phyloP scores from a whole-genome alignment of 2,888 invertebrate genomes.

The Argyresthia albistria region DNA sequence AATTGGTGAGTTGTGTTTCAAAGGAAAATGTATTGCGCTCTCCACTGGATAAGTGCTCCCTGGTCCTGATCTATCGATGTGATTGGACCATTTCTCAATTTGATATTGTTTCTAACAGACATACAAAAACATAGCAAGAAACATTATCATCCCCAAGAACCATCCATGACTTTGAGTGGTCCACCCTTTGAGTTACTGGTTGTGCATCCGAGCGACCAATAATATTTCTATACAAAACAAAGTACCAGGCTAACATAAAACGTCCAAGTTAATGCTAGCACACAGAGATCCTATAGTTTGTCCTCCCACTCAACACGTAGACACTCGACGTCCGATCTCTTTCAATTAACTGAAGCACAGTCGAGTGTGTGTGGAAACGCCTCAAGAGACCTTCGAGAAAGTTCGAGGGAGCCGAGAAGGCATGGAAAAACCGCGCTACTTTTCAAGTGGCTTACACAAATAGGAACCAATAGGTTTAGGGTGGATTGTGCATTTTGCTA shows the following conservation, averaged over 20 bases:
- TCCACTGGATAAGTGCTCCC: too few relatives aligned
- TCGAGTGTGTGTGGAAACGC: slow-evolving; percentile 10
- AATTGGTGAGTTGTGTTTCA: too few relatives aligned
- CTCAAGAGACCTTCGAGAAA: not conserved
- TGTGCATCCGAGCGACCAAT: too few relatives aligned
- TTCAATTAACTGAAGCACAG: slow-evolving; percentile 58
- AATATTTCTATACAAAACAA: not conserved
- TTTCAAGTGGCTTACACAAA: not conserved
- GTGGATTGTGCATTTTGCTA: not conserved
- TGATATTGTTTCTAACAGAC: too few relatives aligned
- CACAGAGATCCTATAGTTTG: slow-evolving; percentile 19
- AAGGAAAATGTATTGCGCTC: too few relatives aligned
- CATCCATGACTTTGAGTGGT: too few relatives aligned
- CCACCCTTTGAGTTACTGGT: too few relatives aligned
- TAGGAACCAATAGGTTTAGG: not conserved
- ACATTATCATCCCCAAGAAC: too few relatives aligned
- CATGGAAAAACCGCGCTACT: not conserved
- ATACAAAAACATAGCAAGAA: too few relatives aligned
- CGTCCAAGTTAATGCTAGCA: too few relatives aligned
- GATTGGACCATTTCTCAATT: too few relatives aligned
- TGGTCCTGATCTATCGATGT: too few relatives aligned
- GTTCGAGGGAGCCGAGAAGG: not conserved
- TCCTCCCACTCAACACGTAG: slow-evolving; percentile 30
- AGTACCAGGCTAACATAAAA: slow-evolving; percentile 16
- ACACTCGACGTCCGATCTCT: slow-evolving; percentile 45